Percentiles rank a stretch among this genome's conserved stretches.
Conservation (phyloP, 2,113 vertebrate species). For the Myotis brandtii region DNA sequence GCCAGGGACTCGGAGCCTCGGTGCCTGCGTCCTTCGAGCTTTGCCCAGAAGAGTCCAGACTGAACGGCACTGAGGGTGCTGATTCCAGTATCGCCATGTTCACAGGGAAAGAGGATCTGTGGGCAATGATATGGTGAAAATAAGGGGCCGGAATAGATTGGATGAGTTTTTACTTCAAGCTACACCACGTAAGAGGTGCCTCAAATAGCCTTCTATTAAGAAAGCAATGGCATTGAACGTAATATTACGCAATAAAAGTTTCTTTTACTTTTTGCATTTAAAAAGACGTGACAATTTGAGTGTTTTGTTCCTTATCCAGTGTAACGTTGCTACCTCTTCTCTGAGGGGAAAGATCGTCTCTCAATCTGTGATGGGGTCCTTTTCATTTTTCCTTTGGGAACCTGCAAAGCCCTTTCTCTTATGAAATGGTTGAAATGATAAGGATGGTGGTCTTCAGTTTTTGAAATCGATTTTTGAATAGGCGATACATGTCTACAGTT, state of each 20-base stretch:
- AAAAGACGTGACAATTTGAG: not conserved
- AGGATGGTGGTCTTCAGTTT: not conserved
- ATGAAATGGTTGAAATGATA: not conserved
- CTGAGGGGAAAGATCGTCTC: not conserved
- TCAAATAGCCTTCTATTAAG: not conserved
- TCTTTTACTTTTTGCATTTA: not conserved
- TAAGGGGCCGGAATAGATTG: not conserved
- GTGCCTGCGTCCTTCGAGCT: not conserved
- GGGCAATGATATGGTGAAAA: not conserved
- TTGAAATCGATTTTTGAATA: not conserved
- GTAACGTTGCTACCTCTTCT: too few relatives aligned
- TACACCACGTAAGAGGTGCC: not conserved
- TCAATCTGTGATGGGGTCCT: not conserved
- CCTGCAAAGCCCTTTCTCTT: too few relatives aligned
- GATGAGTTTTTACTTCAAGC: not conserved
- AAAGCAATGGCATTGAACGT: accelerated
- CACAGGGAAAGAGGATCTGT: not conserved
- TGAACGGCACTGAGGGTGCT: accelerated
- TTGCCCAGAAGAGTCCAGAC: not conserved
- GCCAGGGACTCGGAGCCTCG: not conserved
- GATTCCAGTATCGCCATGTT: not conserved
- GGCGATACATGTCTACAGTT: accelerated
- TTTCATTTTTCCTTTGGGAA: not conserved
- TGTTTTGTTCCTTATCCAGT: not conserved
- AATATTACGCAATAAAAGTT: not conserved